These are phyloP conservation scores for Nasonia giraulti DNA, from an alignment of 1,140 invertebrate genomes.

Conservation along the genomic window DNA sequence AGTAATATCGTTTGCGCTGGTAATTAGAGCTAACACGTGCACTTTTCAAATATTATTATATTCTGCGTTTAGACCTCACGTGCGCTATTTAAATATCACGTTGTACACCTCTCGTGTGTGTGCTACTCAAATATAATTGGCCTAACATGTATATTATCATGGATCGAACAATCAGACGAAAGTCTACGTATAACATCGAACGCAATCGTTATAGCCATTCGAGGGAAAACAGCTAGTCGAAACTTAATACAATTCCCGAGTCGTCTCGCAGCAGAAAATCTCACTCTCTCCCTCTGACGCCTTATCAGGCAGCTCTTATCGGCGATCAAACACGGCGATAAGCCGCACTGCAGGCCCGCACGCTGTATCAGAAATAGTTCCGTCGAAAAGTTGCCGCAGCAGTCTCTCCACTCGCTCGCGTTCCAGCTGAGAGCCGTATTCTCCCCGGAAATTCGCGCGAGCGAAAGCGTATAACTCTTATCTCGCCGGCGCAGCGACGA, in stretches of 20 bases:
- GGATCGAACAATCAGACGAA: too few species aligned
- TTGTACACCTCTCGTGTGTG: not conserved
- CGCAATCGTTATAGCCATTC: not conserved
- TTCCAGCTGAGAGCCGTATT: not conserved
- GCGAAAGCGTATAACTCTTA: slow-evolving; percentile 29
- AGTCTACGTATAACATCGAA: not conserved
- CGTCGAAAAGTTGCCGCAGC: not conserved
- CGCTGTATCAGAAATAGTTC: slow-evolving; percentile 30
- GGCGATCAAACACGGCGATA: slow-evolving; percentile 38
- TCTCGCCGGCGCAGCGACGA: not conserved
- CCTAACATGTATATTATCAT: not conserved
- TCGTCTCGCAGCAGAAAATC: not conserved
- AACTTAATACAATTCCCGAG: not conserved
- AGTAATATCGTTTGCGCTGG: too few species aligned
- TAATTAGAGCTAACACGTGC: not conserved
- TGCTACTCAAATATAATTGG: too few species aligned
- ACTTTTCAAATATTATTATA: not conserved
- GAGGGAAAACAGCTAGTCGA: not conserved
- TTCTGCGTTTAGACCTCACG: not conserved
- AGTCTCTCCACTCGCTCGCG: not conserved
- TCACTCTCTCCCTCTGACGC: not conserved
- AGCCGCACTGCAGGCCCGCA: not conserved
- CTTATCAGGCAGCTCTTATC: slow-evolving; percentile 23
- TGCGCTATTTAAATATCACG: not conserved
- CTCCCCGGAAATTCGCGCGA: slow-evolving; percentile 13